These are phyloP conservation scores for Lynx canadensis DNA, from an alignment of 2,113 vertebrate genomes.

Conservation along the genomic window DNA sequence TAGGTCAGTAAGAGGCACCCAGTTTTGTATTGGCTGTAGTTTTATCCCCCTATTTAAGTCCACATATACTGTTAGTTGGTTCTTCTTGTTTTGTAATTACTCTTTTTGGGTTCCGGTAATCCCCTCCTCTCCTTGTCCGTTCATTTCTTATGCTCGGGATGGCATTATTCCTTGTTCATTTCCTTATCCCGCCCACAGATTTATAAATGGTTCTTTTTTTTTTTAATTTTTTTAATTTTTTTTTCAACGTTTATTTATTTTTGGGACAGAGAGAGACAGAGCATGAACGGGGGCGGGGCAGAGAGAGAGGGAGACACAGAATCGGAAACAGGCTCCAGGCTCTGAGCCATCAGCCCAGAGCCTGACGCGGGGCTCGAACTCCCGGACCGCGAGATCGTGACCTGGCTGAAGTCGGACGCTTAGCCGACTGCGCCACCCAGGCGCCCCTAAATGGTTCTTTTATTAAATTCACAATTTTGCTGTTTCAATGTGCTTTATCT, in stretches of 20 bases:
- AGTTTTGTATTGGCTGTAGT: rapidly evolving
- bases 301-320: no score
- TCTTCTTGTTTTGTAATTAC: background rate
- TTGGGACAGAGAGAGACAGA: no score
- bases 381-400: no score
- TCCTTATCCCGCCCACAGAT: background rate
- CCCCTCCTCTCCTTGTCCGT: background rate
- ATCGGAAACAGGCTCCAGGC: no score
- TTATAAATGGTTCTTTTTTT: background rate
- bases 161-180: background rate
- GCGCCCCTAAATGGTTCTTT: background rate
- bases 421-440: no score
- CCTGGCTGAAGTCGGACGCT: no score
- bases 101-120: background rate
- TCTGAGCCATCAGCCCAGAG: no score
- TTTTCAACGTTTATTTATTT: no score
- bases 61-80: background rate
- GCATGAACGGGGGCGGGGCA: no score
- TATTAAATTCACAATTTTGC: background rate
- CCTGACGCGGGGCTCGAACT: no score
- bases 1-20: rapidly evolving
- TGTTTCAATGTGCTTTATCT: background rate
- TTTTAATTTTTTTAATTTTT: no score
- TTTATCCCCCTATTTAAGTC: background rate
- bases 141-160: background rate